Conservation (phyloP, 2,888 invertebrate genomes). For the Nymphalis urticae region DNA sequence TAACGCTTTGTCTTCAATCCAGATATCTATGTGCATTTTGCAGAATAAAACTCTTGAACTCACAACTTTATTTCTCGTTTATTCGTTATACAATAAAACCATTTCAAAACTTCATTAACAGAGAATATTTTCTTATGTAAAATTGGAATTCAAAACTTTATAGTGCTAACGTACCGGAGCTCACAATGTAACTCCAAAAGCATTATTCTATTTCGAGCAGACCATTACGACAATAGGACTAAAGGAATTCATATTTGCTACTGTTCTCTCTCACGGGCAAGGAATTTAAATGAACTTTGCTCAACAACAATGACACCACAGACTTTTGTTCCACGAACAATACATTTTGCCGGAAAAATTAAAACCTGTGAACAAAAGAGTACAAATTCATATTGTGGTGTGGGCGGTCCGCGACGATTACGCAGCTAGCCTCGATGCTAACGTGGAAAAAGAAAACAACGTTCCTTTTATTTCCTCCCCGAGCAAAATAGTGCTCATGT, state of each 20-base stretch:
- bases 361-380: conserved; percentile 78
- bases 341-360: conserved; percentile 79
- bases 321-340: conserved; percentile 78
- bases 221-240: conserved; percentile 74
- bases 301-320: conserved; percentile 74
- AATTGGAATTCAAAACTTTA: conserved; percentile 11
- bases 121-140: conserved; percentile 13
- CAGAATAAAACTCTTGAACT: not conserved
- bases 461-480: conserved; percentile 41
- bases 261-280: conserved; percentile 76
- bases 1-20: no score
- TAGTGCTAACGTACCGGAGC: conserved; percentile 18
- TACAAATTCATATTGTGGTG: conserved; percentile 79
- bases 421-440: conserved; percentile 43
- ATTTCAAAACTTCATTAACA: conserved; percentile 12
- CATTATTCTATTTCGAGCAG: conserved; percentile 69
- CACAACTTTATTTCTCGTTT: not conserved
- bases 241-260: conserved; percentile 80
- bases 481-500: conserved; percentile 33
- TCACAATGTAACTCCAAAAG: conserved; percentile 55
- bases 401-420: conserved; percentile 57
- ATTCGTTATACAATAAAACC: not conserved
- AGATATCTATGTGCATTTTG: no score
- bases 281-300: conserved; percentile 81
- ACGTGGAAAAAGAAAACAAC: conserved; percentile 40